Percentiles rank a stretch among this genome's conserved stretches.
These are phyloP conservation scores for Melieria omissa DNA, from an alignment of 2,888 invertebrate genomes.

Conservation along the genomic window DNA sequence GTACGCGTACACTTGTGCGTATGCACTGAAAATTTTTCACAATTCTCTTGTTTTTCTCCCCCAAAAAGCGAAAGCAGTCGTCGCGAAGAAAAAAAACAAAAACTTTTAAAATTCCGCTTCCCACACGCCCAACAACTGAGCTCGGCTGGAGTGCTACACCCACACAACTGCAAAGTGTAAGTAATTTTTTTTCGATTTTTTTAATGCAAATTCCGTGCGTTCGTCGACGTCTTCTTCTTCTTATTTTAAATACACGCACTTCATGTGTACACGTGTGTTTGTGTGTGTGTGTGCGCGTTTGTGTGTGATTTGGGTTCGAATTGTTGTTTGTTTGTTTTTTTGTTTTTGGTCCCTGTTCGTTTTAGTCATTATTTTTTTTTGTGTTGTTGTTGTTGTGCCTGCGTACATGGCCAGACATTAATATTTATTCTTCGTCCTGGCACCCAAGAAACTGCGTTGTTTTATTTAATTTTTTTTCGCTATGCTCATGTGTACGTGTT, in stretches of 20 bases:
- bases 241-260: conserved; percentile 1
- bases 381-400: not conserved
- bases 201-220: conserved; percentile 25
- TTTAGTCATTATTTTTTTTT: conserved; percentile 17
- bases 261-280: conserved; percentile 12
- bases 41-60: conserved; percentile 23
- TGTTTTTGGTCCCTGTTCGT: not conserved
- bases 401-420: conserved; percentile 15
- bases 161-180: conserved; percentile 10
- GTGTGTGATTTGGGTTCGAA: conserved; percentile 3
- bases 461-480: not conserved
- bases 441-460: not conserved
- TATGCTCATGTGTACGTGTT: not conserved
- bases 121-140: too few species aligned
- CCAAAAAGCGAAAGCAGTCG: conserved; percentile 20
- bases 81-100: not conserved
- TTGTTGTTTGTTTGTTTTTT: not conserved
- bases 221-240: not conserved
- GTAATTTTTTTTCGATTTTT: conserved; percentile 27
- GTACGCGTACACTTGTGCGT: conserved; percentile 17
- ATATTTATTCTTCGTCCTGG: conserved; percentile 14
- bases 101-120: not conserved
- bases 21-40: conserved; percentile 15
- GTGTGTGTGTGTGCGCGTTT: conserved; percentile 15
- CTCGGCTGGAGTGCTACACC: not conserved